Evolutionary conservation across 2,888 invertebrate species (phyloP).

Genomic region (Onthophagus sagittarius): DNA sequence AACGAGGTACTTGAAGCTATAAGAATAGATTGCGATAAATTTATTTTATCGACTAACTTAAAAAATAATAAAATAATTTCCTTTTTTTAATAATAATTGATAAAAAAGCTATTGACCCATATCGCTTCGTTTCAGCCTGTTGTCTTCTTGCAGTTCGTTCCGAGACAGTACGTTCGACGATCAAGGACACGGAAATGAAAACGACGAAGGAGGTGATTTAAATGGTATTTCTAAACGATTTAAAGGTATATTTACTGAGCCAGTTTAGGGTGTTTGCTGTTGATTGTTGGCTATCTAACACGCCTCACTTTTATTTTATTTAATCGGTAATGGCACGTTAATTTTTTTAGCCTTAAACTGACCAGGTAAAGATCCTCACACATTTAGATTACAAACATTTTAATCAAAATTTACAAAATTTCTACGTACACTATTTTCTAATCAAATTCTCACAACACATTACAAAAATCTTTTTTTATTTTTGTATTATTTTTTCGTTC

Average conservation of each 20-base stretch:
- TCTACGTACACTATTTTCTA: background rate
- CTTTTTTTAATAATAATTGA: background rate
- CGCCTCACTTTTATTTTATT: too few relatives aligned
- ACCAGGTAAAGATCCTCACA: background rate
- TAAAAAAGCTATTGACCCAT: background rate
- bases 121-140: conserved; percentile 56
- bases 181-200: conserved; percentile 52
- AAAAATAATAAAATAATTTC: conserved; percentile 8
- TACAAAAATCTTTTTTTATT: background rate
- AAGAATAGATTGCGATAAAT: background rate
- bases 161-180: conserved; percentile 79
- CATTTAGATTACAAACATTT: background rate
- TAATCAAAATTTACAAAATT: background rate
- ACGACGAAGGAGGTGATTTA: conserved; percentile 56
- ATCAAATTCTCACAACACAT: background rate
- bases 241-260: conserved; percentile 41
- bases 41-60: background rate
- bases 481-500: background rate
- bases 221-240: conserved; percentile 50
- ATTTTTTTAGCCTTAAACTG: background rate
- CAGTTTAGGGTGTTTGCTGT: conserved; percentile 26
- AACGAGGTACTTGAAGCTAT: conserved; percentile 64
- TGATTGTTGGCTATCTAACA: conserved; percentile 2
- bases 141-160: conserved; percentile 82
- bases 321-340: too few relatives aligned